Evolutionary conservation across 2,888 invertebrate species (phyloP), one percentile per base, ranked within the genome.

Genomic region (Colletes collaris): DNA sequence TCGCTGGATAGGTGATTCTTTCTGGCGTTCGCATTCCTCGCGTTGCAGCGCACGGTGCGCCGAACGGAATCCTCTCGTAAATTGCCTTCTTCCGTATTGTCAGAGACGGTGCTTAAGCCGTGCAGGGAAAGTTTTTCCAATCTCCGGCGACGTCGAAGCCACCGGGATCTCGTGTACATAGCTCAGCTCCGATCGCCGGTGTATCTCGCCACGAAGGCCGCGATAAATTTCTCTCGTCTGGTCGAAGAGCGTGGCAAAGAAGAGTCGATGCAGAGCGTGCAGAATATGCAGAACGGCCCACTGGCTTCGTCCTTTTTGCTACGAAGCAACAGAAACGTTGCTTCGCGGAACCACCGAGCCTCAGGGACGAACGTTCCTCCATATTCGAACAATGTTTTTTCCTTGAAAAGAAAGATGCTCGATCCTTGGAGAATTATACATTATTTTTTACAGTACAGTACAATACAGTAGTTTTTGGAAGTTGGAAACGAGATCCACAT

Each of bases 71-170:
- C 85, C 67, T 76, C 76, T 62, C 59, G 76, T 74, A 85, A 85
- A 85, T 85, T 85, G 74, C 69, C 67, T 65, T 77, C 85, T 80
- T 85, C 85, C 85, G 84, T 81, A 84, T 84, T 81, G 78, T 84
- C 84, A 74, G 74, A 74, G 84, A 69, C 78, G 72, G 55, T 62
- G 76, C 65, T 84, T 74, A 71, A 73, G 27, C 53, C 59, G 64
- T 56, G 68, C 67, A 27, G 71, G 73, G 81, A 85, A 84, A 81
- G 81, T 85, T 85, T 85, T 83, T 83, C 83, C 77, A 77, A 83
- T 85, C 74, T 75, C 67, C 75, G 40, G 40, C 64, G 67, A 10
- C 64, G 71, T 73, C 50, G 68, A 50, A 64, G 62, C 19, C 13
- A n/a, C 58, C 49, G 63, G 55, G 56, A 71, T 19, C 70, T 4